phyloP scores from a whole-genome alignment of 2,113 vertebrate species.

The Xiphorhynchus elegans region DNA sequence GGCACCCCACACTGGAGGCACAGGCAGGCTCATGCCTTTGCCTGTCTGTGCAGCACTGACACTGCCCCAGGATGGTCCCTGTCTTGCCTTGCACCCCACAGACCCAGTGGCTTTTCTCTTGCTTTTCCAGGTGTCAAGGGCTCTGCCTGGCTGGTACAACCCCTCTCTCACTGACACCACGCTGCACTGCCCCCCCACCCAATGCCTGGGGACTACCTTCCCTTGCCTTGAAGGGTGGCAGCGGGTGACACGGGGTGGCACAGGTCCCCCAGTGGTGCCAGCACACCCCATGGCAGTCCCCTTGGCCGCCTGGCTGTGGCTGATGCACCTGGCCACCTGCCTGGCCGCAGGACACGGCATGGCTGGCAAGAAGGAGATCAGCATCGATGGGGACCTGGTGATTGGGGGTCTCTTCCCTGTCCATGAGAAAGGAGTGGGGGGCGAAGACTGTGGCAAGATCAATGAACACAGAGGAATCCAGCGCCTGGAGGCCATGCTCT shows the following conservation, averaged over 20 bases:
- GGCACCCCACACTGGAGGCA: fast-evolving
- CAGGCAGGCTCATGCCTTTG: background rate
- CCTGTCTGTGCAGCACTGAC: fast-evolving
- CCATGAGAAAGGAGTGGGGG: constrained; percentile 90
- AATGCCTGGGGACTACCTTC: background rate
- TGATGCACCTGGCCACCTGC: constrained; percentile 35
- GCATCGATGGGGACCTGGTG: constrained; percentile 91
- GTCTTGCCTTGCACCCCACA: fast-evolving
- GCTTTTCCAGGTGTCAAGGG: background rate
- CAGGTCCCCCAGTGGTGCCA: background rate
- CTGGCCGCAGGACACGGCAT: constrained; percentile 34
- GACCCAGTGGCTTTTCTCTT: background rate
- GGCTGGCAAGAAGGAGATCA: constrained; percentile 87
- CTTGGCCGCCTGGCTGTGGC: constrained; percentile 50
- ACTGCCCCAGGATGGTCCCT: background rate
- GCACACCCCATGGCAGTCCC: constrained; percentile 29
- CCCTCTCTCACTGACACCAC: background rate
- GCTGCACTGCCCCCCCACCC: background rate
- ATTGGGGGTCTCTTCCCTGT: constrained; percentile 95
- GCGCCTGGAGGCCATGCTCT: constrained; percentile 96
- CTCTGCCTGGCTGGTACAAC: background rate
- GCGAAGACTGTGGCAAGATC: constrained; percentile 92
- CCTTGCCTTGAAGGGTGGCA: background rate
- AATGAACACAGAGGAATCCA: constrained; percentile 96
- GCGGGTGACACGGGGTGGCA: background rate